Conservation (phyloP, 2,888 invertebrate genomes). For the Carterocephalus palaemon region DNA sequence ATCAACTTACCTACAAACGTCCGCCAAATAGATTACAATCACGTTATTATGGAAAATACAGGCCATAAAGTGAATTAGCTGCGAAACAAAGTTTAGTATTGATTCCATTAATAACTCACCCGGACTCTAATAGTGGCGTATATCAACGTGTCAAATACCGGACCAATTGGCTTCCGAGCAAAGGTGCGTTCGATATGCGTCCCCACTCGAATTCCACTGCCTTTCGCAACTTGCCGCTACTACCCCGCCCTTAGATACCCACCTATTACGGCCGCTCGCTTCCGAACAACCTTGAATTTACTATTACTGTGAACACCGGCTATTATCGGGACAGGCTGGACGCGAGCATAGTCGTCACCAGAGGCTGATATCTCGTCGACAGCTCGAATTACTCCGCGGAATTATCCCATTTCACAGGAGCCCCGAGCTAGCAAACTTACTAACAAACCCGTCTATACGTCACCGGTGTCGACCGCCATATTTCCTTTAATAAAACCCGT, state of each 20-base stretch:
- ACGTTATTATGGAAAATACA: slow-evolving; percentile 20
- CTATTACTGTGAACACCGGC: slow-evolving; percentile 54
- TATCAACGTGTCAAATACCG: slow-evolving; percentile 69
- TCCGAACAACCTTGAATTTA: slow-evolving; percentile 67
- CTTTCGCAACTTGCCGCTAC: slow-evolving; percentile 55
- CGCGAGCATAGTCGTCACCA: slow-evolving; percentile 61
- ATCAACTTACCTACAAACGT: slow-evolving; percentile 32
- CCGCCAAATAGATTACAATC: slow-evolving; percentile 39
- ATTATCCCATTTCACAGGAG: slow-evolving; percentile 65
- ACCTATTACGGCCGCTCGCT: slow-evolving; percentile 69
- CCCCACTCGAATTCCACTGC: slow-evolving; percentile 63
- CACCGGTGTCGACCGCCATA: slow-evolving; percentile 49
- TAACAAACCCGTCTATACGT: slow-evolving; percentile 43
- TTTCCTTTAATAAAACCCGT: slow-evolving; percentile 67
- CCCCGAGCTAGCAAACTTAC: slow-evolving; percentile 43
- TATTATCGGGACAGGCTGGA: slow-evolving; percentile 46
- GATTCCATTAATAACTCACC: slow-evolving; percentile 44
- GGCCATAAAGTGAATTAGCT: slow-evolving; percentile 28
- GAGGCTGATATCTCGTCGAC: slow-evolving; percentile 66
- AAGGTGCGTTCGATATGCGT: slow-evolving; percentile 57
- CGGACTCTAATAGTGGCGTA: slow-evolving; percentile 52
- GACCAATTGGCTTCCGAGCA: slow-evolving; percentile 69
- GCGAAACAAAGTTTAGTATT: slow-evolving; percentile 31
- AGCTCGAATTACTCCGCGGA: slow-evolving; percentile 61
- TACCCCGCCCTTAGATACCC: slow-evolving; percentile 66